Base-by-base conservation (phyloP, 2,888 invertebrate species). In the Gortyna flavago region DNA sequence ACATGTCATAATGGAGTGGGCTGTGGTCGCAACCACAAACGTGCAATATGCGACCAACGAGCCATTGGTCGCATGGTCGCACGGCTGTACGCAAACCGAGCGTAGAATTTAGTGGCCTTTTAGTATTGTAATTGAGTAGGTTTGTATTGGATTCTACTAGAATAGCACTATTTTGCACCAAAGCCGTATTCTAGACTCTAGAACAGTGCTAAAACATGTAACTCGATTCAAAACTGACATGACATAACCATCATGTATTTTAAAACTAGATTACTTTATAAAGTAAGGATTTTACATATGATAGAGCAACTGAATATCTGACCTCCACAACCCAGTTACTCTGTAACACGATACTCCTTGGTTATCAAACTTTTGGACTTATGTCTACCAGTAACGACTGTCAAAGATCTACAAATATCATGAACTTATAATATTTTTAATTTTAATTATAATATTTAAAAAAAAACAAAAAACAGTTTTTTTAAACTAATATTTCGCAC, bases 1-100 rank as follows among this genome's bases (percentile, higher is more conserved):
- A 86, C 84, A 79, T 84, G 62, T 67, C 70, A 84, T 86, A 86
- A 84, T 84, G 84, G 64, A 32, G 57, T 59, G 54, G 57, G n/a
- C 18, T 70, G 86, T 72, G 84, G 84, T 65, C 35, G 48, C 48
- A 32, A 83, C 84, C 86, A 62, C 86, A 77, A 84, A 54, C n/a
- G 74, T 64, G 68, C 71, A 68, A 51, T 21, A 13, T 68, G 67
- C 65, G 59, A 67, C 84, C 86, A 73, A 38, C 41, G 64, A 64
- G 32, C 54, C 44, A 67, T 41, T 48, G 86, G 79, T 66, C 44
- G 48, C 32, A 61, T 68, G 62, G 51, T 67, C 18, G n/a, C 29
- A 61, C 38, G 25, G 0, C 61, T 25, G 16, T 3, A 41, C 4
- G 44, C 13, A 65, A 75, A 86, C 71, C 64, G 62, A 85, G 25